phyloP scores from a whole-genome alignment of 2,797 vertebrate genomes.

The Bovichtus variegatus region DNA sequence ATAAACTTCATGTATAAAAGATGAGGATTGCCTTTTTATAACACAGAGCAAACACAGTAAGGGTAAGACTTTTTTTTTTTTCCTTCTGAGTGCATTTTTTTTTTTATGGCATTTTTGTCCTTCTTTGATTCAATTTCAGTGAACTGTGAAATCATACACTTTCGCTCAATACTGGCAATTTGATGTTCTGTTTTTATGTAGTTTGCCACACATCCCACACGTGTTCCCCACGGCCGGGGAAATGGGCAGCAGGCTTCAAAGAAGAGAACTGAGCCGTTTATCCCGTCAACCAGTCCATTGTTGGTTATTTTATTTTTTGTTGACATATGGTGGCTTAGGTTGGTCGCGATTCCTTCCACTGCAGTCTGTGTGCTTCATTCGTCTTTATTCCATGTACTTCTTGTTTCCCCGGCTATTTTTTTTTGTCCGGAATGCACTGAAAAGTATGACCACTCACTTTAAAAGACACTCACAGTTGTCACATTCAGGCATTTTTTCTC shows the following conservation, averaged over 20 bases:
- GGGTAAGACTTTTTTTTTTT: constrained; percentile 13
- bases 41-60: constrained; percentile 30
- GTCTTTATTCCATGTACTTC: constrained; percentile 6
- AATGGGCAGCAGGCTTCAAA: constrained; percentile 62
- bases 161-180: constrained; percentile 54
- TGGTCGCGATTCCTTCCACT: constrained; percentile 20
- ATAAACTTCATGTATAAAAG: constrained; percentile 64
- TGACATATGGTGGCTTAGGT: constrained; percentile 28
- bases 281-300: constrained; percentile 31
- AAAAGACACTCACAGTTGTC: neutral
- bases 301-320: constrained; percentile 38
- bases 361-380: constrained; percentile 6
- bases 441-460: neutral
- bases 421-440: neutral
- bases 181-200: constrained; percentile 63
- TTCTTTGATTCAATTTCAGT: constrained; percentile 61
- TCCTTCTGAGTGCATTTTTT: constrained; percentile 30
- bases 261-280: constrained; percentile 32
- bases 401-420: neutral
- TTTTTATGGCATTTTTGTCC: constrained; percentile 47
- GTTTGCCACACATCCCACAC: constrained; percentile 58
- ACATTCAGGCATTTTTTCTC: neutral
- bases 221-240: constrained; percentile 61
- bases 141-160: constrained; percentile 73
- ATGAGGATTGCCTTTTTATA: constrained; percentile 60